Evolutionary conservation across 2,888 invertebrate species (phyloP).

Genomic region (Villa cingulata): DNA sequence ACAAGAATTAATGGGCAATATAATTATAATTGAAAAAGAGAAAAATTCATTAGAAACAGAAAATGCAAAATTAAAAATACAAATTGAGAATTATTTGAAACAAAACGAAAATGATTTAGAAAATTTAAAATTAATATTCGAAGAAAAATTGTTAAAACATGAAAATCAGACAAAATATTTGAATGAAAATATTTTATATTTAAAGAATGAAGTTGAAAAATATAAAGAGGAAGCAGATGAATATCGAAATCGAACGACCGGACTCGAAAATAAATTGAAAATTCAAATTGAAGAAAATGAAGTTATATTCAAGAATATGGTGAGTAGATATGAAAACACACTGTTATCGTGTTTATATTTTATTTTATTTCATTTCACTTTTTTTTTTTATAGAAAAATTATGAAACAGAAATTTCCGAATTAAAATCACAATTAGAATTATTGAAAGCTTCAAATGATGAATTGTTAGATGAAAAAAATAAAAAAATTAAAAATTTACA

Average conservation of each 20-base stretch:
- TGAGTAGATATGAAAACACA: neutral
- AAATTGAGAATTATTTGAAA: constrained; percentile 5
- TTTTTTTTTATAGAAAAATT: neutral
- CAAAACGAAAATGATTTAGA: too few relatives aligned
- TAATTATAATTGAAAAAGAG: neutral
- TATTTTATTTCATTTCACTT: neutral
- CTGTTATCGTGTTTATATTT: neutral
- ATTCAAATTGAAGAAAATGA: neutral
- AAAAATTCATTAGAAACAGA: constrained; percentile 2
- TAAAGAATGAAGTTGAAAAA: neutral
- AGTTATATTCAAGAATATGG: neutral
- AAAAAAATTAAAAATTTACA: neutral
- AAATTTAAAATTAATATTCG: neutral
- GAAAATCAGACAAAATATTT: neutral
- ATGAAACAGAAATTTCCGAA: neutral
- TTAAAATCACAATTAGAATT: neutral
- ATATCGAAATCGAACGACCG: neutral
- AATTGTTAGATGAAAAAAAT: neutral
- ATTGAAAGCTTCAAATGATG: neutral
- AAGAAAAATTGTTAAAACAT: neutral
- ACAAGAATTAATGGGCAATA: neutral
- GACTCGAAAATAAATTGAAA: neutral
- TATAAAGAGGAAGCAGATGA: neutral
- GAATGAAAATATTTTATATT: neutral
- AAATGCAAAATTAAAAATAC: constrained; percentile 7